Evolutionary conservation across 1,140 invertebrate species (phyloP).

Genomic region (Oscheius sp.): DNA sequence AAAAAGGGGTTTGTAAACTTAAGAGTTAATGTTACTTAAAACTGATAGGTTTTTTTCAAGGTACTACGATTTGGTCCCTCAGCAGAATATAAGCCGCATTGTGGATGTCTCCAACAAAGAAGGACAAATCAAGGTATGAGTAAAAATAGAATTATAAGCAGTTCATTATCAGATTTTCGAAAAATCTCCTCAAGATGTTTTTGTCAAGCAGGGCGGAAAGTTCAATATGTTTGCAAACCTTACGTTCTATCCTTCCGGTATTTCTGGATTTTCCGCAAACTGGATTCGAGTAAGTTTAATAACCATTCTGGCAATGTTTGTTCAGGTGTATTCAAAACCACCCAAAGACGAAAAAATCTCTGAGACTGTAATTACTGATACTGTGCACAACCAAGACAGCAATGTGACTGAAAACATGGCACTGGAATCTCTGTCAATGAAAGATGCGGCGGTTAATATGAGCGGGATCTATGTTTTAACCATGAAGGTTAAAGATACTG

Average conservation of each 20-base stretch:
- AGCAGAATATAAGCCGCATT: neutral
- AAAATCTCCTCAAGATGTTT: neutral
- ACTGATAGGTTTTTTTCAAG: too few species aligned
- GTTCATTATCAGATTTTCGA: neutral
- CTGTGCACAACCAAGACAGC: neutral
- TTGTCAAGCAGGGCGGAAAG: neutral
- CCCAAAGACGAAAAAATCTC: neutral
- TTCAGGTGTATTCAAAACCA: neutral
- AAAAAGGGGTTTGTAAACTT: too few species aligned
- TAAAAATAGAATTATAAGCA: neutral
- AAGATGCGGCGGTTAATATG: neutral
- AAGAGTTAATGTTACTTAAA: too few species aligned
- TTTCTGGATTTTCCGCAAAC: neutral
- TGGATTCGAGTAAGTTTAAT: neutral
- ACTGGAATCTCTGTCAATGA: neutral
- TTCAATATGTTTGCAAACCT: neutral
- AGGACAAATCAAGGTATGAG: neutral
- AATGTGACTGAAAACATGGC: neutral
- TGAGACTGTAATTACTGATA: neutral
- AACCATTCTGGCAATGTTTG: neutral
- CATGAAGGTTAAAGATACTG: neutral
- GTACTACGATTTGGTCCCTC: neutral
- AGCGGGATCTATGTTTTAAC: neutral
- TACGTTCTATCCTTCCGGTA: neutral
- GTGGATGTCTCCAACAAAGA: neutral